Conservation (phyloP, 2,113 vertebrate species). For the Platanista minor region DNA sequence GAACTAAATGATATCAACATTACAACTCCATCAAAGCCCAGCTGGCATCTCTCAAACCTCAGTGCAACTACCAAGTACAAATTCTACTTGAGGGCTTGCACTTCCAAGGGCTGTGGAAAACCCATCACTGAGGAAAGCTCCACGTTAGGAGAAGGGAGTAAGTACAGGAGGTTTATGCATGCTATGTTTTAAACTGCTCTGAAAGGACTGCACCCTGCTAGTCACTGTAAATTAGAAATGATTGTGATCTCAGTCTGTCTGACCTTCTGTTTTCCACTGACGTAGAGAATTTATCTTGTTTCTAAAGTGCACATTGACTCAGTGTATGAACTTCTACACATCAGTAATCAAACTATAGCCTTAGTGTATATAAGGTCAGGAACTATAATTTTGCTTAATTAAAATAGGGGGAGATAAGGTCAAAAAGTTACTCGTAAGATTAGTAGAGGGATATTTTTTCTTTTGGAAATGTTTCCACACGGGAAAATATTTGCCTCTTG, state of each 20-base stretch:
- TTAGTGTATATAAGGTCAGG: neutral
- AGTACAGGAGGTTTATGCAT: slow-evolving; percentile 65
- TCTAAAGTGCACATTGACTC: neutral
- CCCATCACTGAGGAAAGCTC: slow-evolving; percentile 87
- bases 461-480: neutral
- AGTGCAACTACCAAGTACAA: slow-evolving; percentile 91
- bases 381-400: neutral
- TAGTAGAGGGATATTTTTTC: neutral
- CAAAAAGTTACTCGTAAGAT: neutral
- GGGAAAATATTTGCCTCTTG: neutral
- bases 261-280: neutral
- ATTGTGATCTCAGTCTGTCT: neutral
- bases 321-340: neutral
- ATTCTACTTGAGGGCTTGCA: slow-evolving; percentile 92
- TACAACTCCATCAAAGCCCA: slow-evolving; percentile 80
- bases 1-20: slow-evolving; percentile 84
- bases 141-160: slow-evolving; percentile 89
- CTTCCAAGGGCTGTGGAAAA: slow-evolving; percentile 89
- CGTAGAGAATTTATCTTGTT: neutral
- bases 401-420: neutral
- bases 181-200: neutral
- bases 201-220: accelerated
- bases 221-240: neutral
- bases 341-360: neutral
- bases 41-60: slow-evolving; percentile 86